Evolutionary conservation across 2,113 vertebrate species (phyloP), one percentile per base, ranked within the genome.

Genomic region (Sylvia atricapilla): DNA sequence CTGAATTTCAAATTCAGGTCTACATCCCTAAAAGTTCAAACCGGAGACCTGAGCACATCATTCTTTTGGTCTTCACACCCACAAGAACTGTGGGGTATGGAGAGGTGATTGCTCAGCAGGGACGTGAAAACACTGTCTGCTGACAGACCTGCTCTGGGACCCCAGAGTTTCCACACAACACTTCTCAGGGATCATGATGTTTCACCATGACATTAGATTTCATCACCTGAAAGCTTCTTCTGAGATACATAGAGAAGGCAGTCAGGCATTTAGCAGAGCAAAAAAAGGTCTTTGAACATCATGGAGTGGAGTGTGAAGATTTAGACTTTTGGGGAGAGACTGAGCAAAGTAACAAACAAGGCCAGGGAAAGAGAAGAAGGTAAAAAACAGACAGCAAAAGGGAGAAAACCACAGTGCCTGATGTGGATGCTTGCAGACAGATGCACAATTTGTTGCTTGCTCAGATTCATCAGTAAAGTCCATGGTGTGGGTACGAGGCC

Each of bases 401-500:
- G 10, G 11, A 88, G 17, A 2, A 11, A 67, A 52, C 7, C 25
- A 9, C 2, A 2, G 47, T n/a, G 37, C 17, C 63, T 43, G 58
- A 15, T 1, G 0, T 13, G 24, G 47, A 13, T 49, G 21, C 50
- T 50, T 59, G n/a, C 1, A 10, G 6, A 41, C 11, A 60, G 25
- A 47, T 23, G 7, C 15, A 50, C 1, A 1, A 56, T 46, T 63
- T 46, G 15, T 12, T 8, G 1, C 33, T 76, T 44, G 24, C 21
- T 56, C 46, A 56, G 74, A 23, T 18, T 23, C 15, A 25, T 1
- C 0, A 30, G 20, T 8, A 31, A 47, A 9, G 50, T 25, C 28
- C 7, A 0, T 6, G 13, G 12, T 27, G 50, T 8, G 4, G 0
- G 13, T 11, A 4, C 0, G 0, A 60, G 60, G 41, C 21, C 24